Evolutionary conservation across 1,140 invertebrate species (phyloP).

Genomic region (Aricia agestis): DNA sequence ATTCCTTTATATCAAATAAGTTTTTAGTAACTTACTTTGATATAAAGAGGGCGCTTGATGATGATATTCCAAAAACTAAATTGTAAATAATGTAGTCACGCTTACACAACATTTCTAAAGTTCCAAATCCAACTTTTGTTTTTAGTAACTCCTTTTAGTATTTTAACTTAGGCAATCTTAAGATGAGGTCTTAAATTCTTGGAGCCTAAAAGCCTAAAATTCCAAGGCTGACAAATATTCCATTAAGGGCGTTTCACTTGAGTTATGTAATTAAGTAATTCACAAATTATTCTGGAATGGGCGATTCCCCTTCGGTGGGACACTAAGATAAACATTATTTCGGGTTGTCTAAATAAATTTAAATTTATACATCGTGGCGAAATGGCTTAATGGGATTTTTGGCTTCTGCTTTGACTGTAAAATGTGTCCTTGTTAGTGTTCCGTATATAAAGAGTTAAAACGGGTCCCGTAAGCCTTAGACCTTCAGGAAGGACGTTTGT

Average conservation of each 20-base stretch:
- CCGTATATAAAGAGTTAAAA: too few species aligned
- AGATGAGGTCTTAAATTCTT: background rate
- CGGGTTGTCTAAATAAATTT: background rate
- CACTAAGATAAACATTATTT: background rate
- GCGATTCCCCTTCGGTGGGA: background rate
- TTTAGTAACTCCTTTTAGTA: too few species aligned
- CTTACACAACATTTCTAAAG: too few species aligned
- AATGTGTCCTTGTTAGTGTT: background rate
- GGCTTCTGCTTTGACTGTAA: background rate
- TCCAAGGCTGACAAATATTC: background rate
- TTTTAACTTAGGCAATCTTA: background rate
- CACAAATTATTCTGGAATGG: background rate
- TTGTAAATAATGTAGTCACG: too few species aligned
- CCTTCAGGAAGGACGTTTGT: too few species aligned
- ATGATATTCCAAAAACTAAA: too few species aligned
- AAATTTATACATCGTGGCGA: background rate
- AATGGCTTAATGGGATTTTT: background rate
- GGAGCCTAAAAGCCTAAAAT: background rate
- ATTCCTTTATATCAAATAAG: too few species aligned
- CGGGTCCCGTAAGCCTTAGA: too few species aligned
- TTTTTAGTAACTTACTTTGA: too few species aligned
- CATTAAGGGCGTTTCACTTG: background rate
- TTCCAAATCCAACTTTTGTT: too few species aligned
- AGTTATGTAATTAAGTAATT: constrained; percentile 1
- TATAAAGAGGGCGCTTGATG: too few species aligned